Evolutionary conservation across 2,888 invertebrate genomes (phyloP), one percentile per base, ranked within the genome.

Genomic region (Phlogophora meticulosa): DNA sequence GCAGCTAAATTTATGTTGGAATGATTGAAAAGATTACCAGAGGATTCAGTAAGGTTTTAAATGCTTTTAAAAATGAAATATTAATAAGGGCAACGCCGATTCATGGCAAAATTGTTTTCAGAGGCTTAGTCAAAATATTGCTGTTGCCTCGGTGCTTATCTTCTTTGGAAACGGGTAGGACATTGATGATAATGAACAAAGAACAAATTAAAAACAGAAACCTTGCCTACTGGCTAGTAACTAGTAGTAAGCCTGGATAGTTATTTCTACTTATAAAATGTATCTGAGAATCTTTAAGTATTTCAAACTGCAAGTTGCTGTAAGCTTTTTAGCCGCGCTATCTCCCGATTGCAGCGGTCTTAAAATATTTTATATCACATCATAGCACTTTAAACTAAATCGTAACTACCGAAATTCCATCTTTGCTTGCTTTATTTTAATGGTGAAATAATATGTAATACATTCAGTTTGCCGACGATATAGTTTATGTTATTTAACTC

Each of bases 241-340:
- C 20, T 28, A 1, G 1, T 13, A 34, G 1, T 22, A 40, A n/a
- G 4, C 22, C 22, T 11, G 13, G 17, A 17, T 7, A 45, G 22
- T 60, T 28, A 52, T 34, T 34, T 40, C 13, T 22, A 40, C 63
- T 28, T 40, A n/a, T 10, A 17, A 32, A 52, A 20, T 2, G 36
- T 46, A 52, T 52, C 46, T 15, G 4, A 36, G 11, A 69, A 52
- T 52, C 15, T 46, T 40, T 43, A n/a, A n/a, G n/a, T n/a, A 58
- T 65, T 60, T 28, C 5, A 22, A 58, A 57, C 9, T 49, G 36
- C 11, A 28, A 57, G 28, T n/a, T 13, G n/a, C 45, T n/a, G 3
- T 74, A 59, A 63, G 38, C 52, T 40, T 65, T 53, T 64, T 74
- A 76, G 49, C 66, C n/a, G 48, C 45, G 9, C 56, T 71, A 74